These are phyloP conservation scores for Girardinichthys multiradiatus DNA, from an alignment of 2,113 vertebrate species.

Conservation along the genomic window DNA sequence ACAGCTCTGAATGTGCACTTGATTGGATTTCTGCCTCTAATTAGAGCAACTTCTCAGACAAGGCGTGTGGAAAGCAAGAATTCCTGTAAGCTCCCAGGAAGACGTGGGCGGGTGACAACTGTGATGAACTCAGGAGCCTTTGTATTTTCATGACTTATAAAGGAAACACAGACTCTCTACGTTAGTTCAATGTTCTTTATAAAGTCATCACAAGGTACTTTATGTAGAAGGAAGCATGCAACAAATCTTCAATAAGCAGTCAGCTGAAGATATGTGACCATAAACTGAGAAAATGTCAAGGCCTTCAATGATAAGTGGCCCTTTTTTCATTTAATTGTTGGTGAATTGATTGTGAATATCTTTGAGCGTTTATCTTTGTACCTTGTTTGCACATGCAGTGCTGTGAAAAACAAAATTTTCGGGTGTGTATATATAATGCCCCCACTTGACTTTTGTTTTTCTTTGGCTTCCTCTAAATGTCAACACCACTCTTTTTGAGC, in stretches of 20 bases:
- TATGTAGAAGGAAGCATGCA: neutral
- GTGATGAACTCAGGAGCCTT: constrained; percentile 21
- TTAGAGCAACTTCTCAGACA: constrained; percentile 47
- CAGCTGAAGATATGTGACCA: neutral
- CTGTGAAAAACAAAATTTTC: too few relatives aligned
- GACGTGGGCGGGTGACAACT: neutral
- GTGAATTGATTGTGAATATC: neutral
- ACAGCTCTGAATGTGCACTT: constrained; percentile 18
- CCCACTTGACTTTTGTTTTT: too few relatives aligned
- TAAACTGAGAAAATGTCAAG: neutral
- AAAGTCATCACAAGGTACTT: neutral
- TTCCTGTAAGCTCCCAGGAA: constrained; percentile 10
- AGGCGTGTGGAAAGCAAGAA: constrained; percentile 11
- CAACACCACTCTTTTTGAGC: too few relatives aligned
- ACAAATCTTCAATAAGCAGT: neutral
- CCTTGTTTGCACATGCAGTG: too few relatives aligned
- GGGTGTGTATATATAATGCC: too few relatives aligned
- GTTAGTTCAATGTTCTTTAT: neutral
- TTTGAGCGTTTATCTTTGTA: neutral
- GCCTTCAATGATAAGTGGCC: neutral
- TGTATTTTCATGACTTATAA: constrained; percentile 6
- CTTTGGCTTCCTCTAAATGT: too few relatives aligned
- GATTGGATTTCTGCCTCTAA: constrained; percentile 53
- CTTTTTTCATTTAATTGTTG: neutral
- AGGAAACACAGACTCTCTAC: neutral